Percentiles rank a stretch among this genome's conserved stretches.
Evolutionary conservation across 2,797 vertebrate species (phyloP).

Genomic region (Stomatorhinus walkeri): DNA sequence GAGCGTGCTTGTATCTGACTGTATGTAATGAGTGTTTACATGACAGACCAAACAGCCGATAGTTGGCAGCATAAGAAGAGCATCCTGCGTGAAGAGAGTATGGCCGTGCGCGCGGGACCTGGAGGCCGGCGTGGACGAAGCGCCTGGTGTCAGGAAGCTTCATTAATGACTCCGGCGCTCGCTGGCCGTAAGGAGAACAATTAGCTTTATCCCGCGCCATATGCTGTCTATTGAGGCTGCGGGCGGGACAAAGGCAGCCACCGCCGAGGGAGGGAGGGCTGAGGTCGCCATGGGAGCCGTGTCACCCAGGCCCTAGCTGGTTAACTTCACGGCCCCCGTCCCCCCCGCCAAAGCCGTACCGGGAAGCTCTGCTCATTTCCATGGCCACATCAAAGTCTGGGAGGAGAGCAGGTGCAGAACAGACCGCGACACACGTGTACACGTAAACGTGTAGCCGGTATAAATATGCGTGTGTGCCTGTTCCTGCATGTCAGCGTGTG

Average conservation of each 20-base stretch:
- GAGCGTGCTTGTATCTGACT: background rate
- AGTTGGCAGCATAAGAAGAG: constrained; percentile 26
- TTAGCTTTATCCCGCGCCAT: constrained; percentile 71
- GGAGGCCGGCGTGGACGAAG: constrained; percentile 17
- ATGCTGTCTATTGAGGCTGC: constrained; percentile 67
- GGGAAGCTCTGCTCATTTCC: constrained; percentile 42
- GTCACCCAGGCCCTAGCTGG: constrained; percentile 47
- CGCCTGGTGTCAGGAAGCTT: constrained; percentile 62
- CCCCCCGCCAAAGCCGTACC: constrained; percentile 42
- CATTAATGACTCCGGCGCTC: constrained; percentile 69
- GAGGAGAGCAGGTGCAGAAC: constrained; percentile 40
- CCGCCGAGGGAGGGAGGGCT: constrained; percentile 62
- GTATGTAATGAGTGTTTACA: background rate
- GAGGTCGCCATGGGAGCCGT: constrained; percentile 61
- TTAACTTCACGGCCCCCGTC: constrained; percentile 37
- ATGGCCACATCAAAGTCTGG: constrained; percentile 36
- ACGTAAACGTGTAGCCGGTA: constrained; percentile 10
- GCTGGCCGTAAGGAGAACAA: constrained; percentile 65
- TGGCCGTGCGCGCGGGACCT: constrained; percentile 60
- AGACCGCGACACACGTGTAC: constrained; percentile 15
- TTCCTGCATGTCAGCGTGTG: background rate
- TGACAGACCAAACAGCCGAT: background rate
- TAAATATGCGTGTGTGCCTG: background rate
- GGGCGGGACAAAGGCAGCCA: constrained; percentile 60
- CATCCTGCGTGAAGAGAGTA: constrained; percentile 46